A percentile compares a stretch with the other conserved stretches of the same genome.
Evolutionary conservation across 1,140 invertebrate genomes (phyloP).

Genomic region (Saccostrea echinata): DNA sequence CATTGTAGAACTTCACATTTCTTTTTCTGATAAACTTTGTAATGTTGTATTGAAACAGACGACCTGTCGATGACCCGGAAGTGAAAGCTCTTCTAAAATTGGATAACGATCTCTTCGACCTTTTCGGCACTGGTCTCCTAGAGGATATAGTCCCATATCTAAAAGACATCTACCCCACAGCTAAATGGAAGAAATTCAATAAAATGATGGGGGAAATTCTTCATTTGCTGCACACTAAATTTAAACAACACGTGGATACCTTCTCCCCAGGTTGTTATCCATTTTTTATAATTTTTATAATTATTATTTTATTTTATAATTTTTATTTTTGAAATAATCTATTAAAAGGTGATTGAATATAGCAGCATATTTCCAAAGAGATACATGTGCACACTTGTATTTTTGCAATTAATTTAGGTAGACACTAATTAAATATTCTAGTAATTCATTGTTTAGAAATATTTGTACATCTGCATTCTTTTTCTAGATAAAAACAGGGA

Average conservation of each 20-base stretch:
- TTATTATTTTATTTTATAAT: too few species aligned
- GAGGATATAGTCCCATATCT: slow-evolving; percentile 50
- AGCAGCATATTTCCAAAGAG: too few species aligned
- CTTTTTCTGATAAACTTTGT: too few species aligned
- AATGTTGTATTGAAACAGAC: background rate
- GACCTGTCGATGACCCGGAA: slow-evolving; percentile 35
- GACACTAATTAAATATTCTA: background rate
- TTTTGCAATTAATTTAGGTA: background rate
- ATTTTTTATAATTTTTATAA: background rate
- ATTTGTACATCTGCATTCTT: background rate
- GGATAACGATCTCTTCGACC: slow-evolving; percentile 27
- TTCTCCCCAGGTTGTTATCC: slow-evolving; percentile 35
- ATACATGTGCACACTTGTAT: too few species aligned
- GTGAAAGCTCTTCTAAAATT: slow-evolving; percentile 39
- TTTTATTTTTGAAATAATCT: background rate
- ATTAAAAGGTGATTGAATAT: background rate
- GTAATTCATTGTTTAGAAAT: background rate
- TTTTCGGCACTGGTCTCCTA: slow-evolving; percentile 32
- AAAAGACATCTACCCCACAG: slow-evolving; percentile 38
- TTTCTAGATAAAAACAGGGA: background rate
- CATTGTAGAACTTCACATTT: background rate
- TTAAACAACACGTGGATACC: slow-evolving; percentile 30
- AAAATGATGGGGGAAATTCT: background rate
- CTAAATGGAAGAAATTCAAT: background rate
- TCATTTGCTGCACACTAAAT: background rate